Evolutionary conservation across 2,888 invertebrate species (phyloP).

Genomic region (Cephalotes varians): DNA sequence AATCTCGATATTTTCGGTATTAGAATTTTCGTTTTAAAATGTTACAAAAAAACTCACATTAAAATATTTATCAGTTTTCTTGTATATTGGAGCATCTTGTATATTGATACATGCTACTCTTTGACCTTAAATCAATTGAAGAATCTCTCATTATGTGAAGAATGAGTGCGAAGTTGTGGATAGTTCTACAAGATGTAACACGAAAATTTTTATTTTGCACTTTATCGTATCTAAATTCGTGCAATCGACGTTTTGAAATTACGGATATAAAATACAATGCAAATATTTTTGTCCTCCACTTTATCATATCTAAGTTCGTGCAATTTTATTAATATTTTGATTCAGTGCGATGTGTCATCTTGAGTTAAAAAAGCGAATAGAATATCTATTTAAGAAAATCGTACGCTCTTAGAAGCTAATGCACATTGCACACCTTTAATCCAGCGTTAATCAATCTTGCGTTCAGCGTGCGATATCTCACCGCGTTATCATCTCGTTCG

Average conservation of each 20-base stretch:
- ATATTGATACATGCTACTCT: not conserved
- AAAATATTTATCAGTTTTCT: too few relatives aligned
- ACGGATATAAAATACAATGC: too few relatives aligned
- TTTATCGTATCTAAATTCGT: not conserved
- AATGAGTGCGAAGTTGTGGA: not conserved
- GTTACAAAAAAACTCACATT: too few relatives aligned
- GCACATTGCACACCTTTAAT: slow-evolving; percentile 21
- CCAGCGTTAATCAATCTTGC: slow-evolving; percentile 69
- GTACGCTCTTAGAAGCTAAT: not conserved
- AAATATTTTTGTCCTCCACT: too few relatives aligned
- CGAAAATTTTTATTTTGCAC: not conserved
- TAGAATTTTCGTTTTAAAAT: too few relatives aligned
- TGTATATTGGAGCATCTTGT: too few relatives aligned
- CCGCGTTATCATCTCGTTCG: slow-evolving; percentile 53
- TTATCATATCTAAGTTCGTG: not conserved
- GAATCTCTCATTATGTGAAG: not conserved
- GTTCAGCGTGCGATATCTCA: slow-evolving; percentile 63
- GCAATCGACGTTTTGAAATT: not conserved
- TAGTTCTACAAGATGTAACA: not conserved
- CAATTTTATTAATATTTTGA: not conserved
- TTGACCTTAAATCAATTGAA: not conserved
- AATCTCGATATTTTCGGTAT: too few relatives aligned
- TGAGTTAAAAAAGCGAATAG: not conserved
- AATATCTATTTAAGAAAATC: slow-evolving; percentile 28
- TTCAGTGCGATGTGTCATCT: not conserved